Base-by-base conservation (phyloP, 1,140 invertebrate species). In the Goniozus legneri region DNA sequence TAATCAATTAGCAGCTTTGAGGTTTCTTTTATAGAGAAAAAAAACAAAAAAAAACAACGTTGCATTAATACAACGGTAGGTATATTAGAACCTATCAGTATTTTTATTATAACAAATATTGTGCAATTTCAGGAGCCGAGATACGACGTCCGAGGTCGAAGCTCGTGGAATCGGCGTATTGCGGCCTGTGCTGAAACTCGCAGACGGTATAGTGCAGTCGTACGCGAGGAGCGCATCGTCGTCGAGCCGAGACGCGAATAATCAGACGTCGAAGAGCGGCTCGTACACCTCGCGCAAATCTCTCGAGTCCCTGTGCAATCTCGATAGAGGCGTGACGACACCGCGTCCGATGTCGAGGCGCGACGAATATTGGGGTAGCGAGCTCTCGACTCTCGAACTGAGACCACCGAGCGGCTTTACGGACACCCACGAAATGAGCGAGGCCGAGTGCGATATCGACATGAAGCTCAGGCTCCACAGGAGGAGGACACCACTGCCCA, bases 401-500 rank as follows among this genome's bases (percentile, higher is more conserved):
- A 74, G 74, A 38, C 73, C 75, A 24, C 74, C 74, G 19, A 66
- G 62, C 31, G 71, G 72, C 19, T 77, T 77, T 51, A 72, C 60
- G 30, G 74, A 77, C 42, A 55, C 67, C 12, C 72, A 71, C 56
- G 75, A 77, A 50, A 70, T 67, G 34, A 77, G 74, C 58, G 73
- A 77, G 47, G 73, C 74, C 31, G 75, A 77, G 45, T 76, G 75
- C 54, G 75, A 77, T 54, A 73, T 76, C 54, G 73, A 77, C 49
- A 67, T 72, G 50, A 70, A 71, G 49, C 54, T 73, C 3, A 67
- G 63, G 47, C 51, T 75, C 15, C 68, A 73, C 22, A 65, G 63
- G 33, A 72, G 66, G 52, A 59, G 51, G 45, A 59, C 14, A 43
- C 60, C 34, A 58, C 62, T 19, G 10, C 24, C 4, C 24, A 62